Evolutionary conservation across 2,888 invertebrate species (phyloP).

Genomic region (Nemotelus nigrinus): DNA sequence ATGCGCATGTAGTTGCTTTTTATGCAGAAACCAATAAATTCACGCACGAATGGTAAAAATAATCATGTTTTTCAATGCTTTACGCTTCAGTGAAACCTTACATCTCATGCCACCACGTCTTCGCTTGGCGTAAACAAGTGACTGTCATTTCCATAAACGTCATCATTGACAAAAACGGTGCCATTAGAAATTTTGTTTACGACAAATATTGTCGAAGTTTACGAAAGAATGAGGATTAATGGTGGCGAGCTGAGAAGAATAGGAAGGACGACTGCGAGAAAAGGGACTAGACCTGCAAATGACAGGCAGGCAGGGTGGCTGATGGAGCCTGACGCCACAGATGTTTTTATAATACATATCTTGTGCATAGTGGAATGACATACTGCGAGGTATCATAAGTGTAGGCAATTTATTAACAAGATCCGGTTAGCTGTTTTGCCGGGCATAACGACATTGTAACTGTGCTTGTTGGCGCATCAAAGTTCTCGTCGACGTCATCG

Average conservation of each 20-base stretch:
- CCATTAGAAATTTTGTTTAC: conserved; percentile 16
- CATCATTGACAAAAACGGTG: conserved; percentile 6
- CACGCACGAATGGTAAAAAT: too few relatives aligned
- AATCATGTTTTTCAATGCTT: too few relatives aligned
- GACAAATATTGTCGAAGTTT: conserved; percentile 15
- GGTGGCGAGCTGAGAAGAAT: background rate
- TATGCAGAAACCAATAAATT: too few relatives aligned
- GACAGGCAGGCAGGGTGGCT: background rate
- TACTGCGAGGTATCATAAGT: background rate
- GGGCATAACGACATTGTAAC: conserved; percentile 18
- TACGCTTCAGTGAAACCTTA: background rate
- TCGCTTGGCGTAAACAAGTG: background rate
- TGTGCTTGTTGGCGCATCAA: background rate
- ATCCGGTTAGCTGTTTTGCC: conserved; percentile 6
- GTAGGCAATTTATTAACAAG: conserved; percentile 13
- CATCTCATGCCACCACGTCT: background rate
- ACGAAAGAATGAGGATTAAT: background rate
- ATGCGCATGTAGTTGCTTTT: too few relatives aligned
- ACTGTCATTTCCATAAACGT: conserved; percentile 10
- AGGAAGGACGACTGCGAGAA: background rate
- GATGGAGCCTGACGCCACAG: background rate
- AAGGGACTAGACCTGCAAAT: background rate
- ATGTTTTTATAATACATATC: background rate
- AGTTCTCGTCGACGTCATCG: conserved; percentile 10
- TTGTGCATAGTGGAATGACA: background rate